Base-by-base conservation (phyloP, 2,797 vertebrate genomes). In the Rousettus madagascariensis region DNA sequence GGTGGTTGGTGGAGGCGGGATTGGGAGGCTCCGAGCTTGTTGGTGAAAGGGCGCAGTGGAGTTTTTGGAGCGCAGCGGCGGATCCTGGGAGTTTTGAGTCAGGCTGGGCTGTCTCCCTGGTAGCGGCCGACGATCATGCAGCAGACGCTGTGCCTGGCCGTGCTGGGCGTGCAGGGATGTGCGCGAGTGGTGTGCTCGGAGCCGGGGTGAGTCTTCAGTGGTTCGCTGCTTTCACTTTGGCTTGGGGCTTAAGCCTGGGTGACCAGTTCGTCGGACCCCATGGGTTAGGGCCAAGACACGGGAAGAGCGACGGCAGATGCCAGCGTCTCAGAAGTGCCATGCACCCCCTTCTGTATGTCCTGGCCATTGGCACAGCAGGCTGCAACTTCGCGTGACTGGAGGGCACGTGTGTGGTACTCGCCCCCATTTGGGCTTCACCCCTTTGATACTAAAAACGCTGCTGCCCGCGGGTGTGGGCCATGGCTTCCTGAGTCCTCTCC, bases 321-420 rank as follows among this genome's bases (percentile, higher is more conserved):
- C 1, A 3, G 33, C 8, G 0, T 43, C 22, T 55, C 49, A 2
- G 17, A 38, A 38, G 84, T 7, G 12, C 8, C 3, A 16, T 4
- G 16, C 4, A 0, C 6, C 19, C 5, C 15, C 2, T 1, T n/a
- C 28, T 59, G 2, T 2, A n/a, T 26, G n/a, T 2, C 12, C 63
- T 49, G n/a, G 15, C 8, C 0, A 24, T 26, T n/a, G 43, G 59
- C 22, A 7, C 33, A 11, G 0, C 6, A 26, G n/a, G 4, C 16
- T 6, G 6, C 57, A 1, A 38, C 22, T 28, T 57, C 36, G 55
- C 17, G 16, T 16, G 20, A 2, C 26, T 41, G 12, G 20, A 74
- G 72, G 41, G 2, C 61, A 1, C 1, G 0, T 0, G 2, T 3
- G 4, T 8, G 12, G 17, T 0, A 2, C 3, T 22, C 2, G 2